Percentiles rank a stretch among this genome's conserved stretches.
These are phyloP conservation scores for Okamejei kenojei DNA, from an alignment of 2,797 vertebrate species.

Conservation along the genomic window DNA sequence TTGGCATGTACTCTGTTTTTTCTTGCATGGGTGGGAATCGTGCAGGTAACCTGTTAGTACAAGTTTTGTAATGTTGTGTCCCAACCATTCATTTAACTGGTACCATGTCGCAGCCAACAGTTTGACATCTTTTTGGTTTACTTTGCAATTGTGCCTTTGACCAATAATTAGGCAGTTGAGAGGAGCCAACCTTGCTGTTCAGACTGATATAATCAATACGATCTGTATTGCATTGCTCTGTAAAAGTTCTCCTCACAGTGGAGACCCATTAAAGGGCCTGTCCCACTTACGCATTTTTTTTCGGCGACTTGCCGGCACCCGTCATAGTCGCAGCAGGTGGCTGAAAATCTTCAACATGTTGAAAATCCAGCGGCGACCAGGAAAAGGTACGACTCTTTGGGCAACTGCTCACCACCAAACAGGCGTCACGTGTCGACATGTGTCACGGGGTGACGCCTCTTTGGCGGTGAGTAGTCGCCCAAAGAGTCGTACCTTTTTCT, in stretches of 20 bases:
- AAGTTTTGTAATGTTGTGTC: constrained; percentile 16
- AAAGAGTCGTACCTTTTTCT: too few species aligned
- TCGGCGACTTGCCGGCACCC: too few species aligned
- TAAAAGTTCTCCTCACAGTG: neutral
- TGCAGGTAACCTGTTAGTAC: neutral
- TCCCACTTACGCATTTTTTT: too few species aligned
- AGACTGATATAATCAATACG: neutral
- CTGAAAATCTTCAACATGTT: too few species aligned
- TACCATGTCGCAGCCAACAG: neutral
- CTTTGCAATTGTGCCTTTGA: neutral
- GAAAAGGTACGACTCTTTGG: too few species aligned
- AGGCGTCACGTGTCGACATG: too few species aligned
- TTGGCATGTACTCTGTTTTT: constrained; percentile 25
- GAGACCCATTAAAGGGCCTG: neutral
- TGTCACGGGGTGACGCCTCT: too few species aligned
- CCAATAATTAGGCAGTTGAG: neutral
- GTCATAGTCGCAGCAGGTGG: too few species aligned
- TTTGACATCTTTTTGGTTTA: constrained; percentile 2
- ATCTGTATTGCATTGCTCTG: neutral
- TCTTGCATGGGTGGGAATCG: constrained; percentile 3
- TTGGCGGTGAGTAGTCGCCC: too few species aligned
- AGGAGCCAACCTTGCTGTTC: neutral
- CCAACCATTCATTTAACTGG: neutral
- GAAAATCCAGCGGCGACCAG: too few species aligned
- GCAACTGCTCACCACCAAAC: too few species aligned